A percentile compares a stretch with the other conserved stretches of the same genome.
phyloP scores from a whole-genome alignment of 1,140 invertebrate genomes.

The Condylostylus longicornis region DNA sequence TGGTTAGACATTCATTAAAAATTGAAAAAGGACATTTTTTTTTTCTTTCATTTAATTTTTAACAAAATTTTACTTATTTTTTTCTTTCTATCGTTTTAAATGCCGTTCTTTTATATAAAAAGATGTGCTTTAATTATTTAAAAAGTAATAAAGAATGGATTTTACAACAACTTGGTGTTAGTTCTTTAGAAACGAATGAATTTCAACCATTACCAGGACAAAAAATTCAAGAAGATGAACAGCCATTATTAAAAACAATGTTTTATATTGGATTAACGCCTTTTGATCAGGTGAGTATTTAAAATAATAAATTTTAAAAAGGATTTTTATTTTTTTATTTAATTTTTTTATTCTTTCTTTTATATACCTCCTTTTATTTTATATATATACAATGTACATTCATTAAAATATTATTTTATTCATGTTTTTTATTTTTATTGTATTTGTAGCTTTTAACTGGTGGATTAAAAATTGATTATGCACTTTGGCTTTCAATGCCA shows the following conservation, averaged over 20 bases:
- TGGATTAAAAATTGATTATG: constrained; percentile 39
- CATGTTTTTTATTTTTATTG: constrained; percentile 5
- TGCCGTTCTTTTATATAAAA: constrained; percentile 7
- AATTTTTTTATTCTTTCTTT: no score
- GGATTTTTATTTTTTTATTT: no score
- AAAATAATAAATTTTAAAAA: constrained; percentile 1
- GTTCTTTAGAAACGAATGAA: constrained; percentile 22
- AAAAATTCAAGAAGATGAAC: constrained; percentile 37
- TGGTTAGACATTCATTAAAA: no score
- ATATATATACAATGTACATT: constrained; percentile 2
- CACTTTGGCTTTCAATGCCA: constrained; percentile 36
- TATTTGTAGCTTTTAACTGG: constrained; percentile 34
- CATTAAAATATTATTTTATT: background rate
- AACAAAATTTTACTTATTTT: background rate
- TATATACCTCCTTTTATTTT: no score
- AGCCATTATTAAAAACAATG: constrained; percentile 49
- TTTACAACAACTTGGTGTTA: constrained; percentile 39
- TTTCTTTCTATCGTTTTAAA: no score
- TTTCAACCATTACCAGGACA: constrained; percentile 26
- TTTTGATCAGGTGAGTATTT: constrained; percentile 48
- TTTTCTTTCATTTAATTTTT: background rate
- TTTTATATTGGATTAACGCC: constrained; percentile 54
- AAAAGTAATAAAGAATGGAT: constrained; percentile 50
- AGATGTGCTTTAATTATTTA: constrained; percentile 53
- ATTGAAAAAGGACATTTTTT: no score